Evolutionary conservation across 2,113 vertebrate species (phyloP), one percentile per base, ranked within the genome.

Genomic region (Bungarus multicinctus): DNA sequence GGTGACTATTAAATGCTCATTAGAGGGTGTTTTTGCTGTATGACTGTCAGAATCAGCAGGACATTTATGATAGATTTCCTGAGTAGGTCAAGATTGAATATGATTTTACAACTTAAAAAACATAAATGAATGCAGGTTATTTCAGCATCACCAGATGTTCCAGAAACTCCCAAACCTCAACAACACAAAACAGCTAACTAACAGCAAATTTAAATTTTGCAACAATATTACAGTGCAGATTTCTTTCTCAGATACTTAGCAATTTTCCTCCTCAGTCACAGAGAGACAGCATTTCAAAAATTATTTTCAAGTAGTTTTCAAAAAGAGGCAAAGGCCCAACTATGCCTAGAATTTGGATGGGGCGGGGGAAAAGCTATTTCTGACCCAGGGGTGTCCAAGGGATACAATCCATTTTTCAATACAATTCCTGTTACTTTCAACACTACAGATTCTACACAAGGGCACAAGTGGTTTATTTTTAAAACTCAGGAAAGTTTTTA

Each of bases 1-100:
- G 98, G 97, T 98, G 98, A 97, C 98, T 98, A 98, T 98, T 98
- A 98, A 98, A 98, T 98, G 97, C 98, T 98, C 98, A 98, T 98
- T 98, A 98, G 97, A 98, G 97, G 97, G 98, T 98, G 98, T 98
- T 98, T 98, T 98, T 98, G 97, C 97, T 98, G 97, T 97, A 97
- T 96, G 97, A 98, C 98, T 98, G 98, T 98, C 98, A 98, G 98
- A 98, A 98, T 98, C 98, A 98, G 98, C 97, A 97, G 98, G 98
- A 97, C 97, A 94, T 98, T 98, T 98, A 98, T 98, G 98, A 97
- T 98, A 97, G 97, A 98, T 98, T 98, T 98, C 98, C 98, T 98
- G 98, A 98, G 97, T 97, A 97, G 98, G 98, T 98, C 98, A 98
- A 98, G 98, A 98, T 96, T 98, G 98, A 98, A 98, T 98, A 98